Conservation (phyloP, 2,888 invertebrate genomes). For the Cordylochernes scorpioides region DNA sequence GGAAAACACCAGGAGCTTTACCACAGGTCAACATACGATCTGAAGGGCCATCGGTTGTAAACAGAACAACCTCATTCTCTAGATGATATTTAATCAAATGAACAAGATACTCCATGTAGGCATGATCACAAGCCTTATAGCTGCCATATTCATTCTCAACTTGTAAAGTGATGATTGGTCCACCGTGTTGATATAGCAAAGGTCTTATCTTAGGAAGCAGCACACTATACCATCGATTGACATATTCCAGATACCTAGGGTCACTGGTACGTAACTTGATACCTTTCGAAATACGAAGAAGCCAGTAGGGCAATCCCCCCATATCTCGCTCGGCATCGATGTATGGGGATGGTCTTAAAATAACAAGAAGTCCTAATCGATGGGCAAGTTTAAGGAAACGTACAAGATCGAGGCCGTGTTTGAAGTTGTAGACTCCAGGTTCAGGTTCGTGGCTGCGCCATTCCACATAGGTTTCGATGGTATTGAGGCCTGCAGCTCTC, state of each 20-base stretch:
- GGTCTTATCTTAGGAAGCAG: constrained; percentile 28
- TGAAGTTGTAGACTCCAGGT: constrained; percentile 42
- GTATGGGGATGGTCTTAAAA: constrained; percentile 63
- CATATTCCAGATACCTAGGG: constrained; percentile 24
- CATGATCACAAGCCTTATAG: constrained; percentile 35
- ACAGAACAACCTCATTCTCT: constrained; percentile 40
- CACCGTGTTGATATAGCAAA: constrained; percentile 39
- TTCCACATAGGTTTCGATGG: constrained; percentile 31
- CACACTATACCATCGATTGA: constrained; percentile 27
- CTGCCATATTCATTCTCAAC: constrained; percentile 75
- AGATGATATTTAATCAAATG: constrained; percentile 32
- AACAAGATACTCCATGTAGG: constrained; percentile 39
- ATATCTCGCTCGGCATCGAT: constrained; percentile 72
- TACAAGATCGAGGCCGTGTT: constrained; percentile 30
- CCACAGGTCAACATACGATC: constrained; percentile 34
- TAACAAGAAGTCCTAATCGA: constrained; percentile 45
- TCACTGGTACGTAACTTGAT: constrained; percentile 26
- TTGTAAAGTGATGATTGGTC: constrained; percentile 62
- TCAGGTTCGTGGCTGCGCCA: constrained; percentile 67
- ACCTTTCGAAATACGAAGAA: constrained; percentile 34
- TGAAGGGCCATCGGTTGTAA: constrained; percentile 48
- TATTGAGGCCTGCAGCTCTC: constrained; percentile 20
- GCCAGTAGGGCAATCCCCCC: constrained; percentile 59
- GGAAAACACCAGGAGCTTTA: constrained; percentile 36
- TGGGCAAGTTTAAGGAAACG: constrained; percentile 42